Evolutionary conservation across 2,888 invertebrate genomes (phyloP).

Genomic region (Brachyptera risi): DNA sequence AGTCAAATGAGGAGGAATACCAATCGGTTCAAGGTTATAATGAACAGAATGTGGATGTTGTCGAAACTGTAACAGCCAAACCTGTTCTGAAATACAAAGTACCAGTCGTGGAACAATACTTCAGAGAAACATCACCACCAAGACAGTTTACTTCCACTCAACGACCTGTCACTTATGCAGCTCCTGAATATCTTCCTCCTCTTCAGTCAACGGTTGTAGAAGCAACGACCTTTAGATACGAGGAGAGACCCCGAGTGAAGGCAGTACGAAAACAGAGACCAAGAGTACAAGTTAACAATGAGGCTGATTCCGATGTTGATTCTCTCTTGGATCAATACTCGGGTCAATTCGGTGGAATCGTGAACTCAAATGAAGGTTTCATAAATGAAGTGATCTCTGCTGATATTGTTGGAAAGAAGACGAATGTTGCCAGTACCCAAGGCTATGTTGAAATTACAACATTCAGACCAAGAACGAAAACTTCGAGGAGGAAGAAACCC

Average conservation of each 20-base stretch:
- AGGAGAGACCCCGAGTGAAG: neutral
- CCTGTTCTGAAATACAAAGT: too few relatives aligned
- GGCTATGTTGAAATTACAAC: slow-evolving; percentile 18
- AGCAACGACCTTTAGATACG: neutral
- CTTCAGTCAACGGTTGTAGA: neutral
- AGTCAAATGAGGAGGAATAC: neutral
- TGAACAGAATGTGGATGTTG: neutral
- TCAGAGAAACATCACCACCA: slow-evolving; percentile 2
- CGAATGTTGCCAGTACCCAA: neutral
- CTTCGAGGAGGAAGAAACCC: slow-evolving; percentile 17
- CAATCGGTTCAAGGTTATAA: neutral
- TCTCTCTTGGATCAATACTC: slow-evolving; percentile 30
- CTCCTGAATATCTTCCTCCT: neutral
- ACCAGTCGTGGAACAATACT: slow-evolving; percentile 4
- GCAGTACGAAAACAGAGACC: neutral
- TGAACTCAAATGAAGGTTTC: slow-evolving; percentile 28
- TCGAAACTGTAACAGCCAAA: neutral
- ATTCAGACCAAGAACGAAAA: slow-evolving; percentile 10
- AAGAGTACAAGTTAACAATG: neutral
- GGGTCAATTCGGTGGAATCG: slow-evolving; percentile 27
- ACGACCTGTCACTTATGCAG: neutral
- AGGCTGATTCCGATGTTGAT: slow-evolving; percentile 20
- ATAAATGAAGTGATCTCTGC: slow-evolving; percentile 28
- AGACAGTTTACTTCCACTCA: neutral
- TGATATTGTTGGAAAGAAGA: slow-evolving; percentile 19